Evolutionary conservation across 2,888 invertebrate species (phyloP), one percentile per base, ranked within the genome.

Genomic region (Amphipyra berbera): DNA sequence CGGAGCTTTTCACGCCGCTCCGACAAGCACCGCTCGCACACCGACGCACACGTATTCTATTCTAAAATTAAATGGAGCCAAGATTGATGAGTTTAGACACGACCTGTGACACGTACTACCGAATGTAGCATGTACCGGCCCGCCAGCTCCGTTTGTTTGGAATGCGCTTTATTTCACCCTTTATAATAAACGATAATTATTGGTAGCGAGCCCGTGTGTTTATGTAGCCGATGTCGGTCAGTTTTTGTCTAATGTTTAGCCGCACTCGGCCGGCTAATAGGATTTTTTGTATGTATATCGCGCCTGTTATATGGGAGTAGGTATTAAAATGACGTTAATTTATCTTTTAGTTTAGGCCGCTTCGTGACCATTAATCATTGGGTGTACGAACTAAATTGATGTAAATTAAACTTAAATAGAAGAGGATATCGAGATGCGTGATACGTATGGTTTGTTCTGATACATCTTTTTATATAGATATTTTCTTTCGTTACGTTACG

Each of bases 31-130:
- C 66, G 67, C 76, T 62, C 77, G 68, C 76, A 72, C 74, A 73
- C 70, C 69, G 59, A 73, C 68, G 76, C 74, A 72, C 76, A 72
- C 72, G 57, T 84, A 85, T 86, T 89, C 90, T 91, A 90, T 90
- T 90, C 89, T 82, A 76, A 92, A 90, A 89, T 92, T 90, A 93
- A 95, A 94, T 88, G 90, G 90, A 90, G 88, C 78, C 76, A 91
- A 93, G 94, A 95, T 95, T 94, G 92, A 95, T 95, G 94, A 91
- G 93, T 85, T 90, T 89, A 88, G 90, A 91, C 91, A 88, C 89
- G 93, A 94, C 94, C 94, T 94, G 89, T 94, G 95, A 94, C 94
- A 93, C 89, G 90, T 90, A 94, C 94, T 94, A 94, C 95, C 90
- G 94, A 94, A 93, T 87, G 88, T 86, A 83, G 76, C 83, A 79